Conservation (phyloP, 2,888 invertebrate genomes). For the Ctena decussata region DNA sequence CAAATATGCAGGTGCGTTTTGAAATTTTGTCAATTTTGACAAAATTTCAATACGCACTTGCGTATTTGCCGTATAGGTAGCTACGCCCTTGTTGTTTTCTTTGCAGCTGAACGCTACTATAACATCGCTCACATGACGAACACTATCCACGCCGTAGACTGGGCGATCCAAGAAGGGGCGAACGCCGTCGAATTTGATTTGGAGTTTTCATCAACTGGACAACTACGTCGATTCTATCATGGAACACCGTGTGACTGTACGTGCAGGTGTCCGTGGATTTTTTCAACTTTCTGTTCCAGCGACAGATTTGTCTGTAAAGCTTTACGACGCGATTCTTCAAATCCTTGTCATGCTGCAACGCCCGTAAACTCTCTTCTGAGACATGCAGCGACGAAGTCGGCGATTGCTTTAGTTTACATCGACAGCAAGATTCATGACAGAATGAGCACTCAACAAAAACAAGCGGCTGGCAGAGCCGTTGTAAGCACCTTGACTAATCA, state of each 20-base stretch:
- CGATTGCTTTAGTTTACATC: conserved; percentile 5
- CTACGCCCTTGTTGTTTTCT: background rate
- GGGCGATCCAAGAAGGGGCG: conserved; percentile 14
- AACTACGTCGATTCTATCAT: background rate
- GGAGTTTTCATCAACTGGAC: conserved; percentile 3
- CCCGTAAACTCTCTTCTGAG: background rate
- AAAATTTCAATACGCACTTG: too few relatives aligned
- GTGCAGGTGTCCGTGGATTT: conserved; percentile 11
- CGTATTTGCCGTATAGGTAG: too few relatives aligned
- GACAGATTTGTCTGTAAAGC: background rate
- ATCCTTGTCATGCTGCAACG: conserved; percentile 9
- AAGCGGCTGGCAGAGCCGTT: conserved; percentile 1
- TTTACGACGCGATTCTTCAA: too few relatives aligned
- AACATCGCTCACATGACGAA: conserved; percentile 36
- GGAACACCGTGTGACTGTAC: conserved; percentile 23
- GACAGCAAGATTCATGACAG: conserved; percentile 17
- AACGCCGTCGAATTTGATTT: conserved; percentile 18
- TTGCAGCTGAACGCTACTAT: conserved; percentile 2
- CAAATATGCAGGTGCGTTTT: too few relatives aligned
- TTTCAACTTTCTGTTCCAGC: background rate
- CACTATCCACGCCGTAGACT: background rate
- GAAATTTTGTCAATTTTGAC: too few relatives aligned
- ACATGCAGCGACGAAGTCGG: background rate
- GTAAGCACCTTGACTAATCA: background rate
- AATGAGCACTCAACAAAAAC: background rate